phyloP scores from a whole-genome alignment of 2,888 invertebrate species.

The Thecophora atra region DNA sequence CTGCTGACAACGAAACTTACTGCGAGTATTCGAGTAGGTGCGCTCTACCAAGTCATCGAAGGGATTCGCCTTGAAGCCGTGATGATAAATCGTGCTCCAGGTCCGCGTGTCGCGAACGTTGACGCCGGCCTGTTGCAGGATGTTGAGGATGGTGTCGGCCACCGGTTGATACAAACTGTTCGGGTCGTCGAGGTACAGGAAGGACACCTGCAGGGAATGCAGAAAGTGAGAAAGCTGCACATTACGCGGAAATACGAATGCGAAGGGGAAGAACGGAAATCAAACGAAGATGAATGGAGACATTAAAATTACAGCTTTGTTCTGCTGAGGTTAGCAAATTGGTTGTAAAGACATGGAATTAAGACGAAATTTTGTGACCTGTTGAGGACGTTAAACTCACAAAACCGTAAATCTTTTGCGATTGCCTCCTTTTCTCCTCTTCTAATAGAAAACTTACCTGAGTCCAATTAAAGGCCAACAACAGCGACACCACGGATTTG shows the following conservation, averaged over 20 bases:
- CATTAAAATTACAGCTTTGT: not conserved
- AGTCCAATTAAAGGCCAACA: conserved; percentile 88
- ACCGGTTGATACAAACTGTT: conserved; percentile 80
- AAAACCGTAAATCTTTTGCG: too few species aligned
- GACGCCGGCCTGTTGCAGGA: conserved; percentile 77
- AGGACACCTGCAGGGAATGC: conserved; percentile 72
- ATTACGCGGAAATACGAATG: not conserved
- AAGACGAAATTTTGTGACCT: not conserved
- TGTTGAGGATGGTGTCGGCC: conserved; percentile 79
- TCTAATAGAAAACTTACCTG: conserved; percentile 73
- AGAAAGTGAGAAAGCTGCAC: not conserved
- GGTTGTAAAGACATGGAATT: conserved; percentile 10
- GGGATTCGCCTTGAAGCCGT: conserved; percentile 85
- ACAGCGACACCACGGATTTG: conserved; percentile 87
- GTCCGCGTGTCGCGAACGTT: conserved; percentile 72
- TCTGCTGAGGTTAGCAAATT: not conserved
- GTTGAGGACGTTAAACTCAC: too few species aligned
- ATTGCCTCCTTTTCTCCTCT: too few species aligned
- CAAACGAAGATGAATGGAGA: not conserved
- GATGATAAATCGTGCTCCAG: conserved; percentile 81
- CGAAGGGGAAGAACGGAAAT: not conserved
- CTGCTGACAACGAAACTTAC: conserved; percentile 70
- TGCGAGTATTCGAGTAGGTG: conserved; percentile 86
- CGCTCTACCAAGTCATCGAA: conserved; percentile 83
- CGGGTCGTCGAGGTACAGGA: conserved; percentile 83